These are phyloP conservation scores for Embiotoca jacksoni DNA, from an alignment of 2,113 vertebrate genomes.

Conservation along the genomic window DNA sequence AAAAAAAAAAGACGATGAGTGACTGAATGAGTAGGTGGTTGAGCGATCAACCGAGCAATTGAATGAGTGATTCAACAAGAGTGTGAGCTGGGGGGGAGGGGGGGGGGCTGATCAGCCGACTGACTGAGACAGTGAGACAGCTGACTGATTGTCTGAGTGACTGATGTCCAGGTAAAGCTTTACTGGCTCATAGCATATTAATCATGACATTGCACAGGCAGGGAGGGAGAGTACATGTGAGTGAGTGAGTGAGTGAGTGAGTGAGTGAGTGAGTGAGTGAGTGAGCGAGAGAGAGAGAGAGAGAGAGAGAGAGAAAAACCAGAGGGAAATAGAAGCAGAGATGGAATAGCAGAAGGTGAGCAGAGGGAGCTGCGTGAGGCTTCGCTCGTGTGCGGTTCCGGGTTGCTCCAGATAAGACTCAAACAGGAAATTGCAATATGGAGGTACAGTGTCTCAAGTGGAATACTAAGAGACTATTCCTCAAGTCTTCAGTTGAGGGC, in stretches of 20 bases:
- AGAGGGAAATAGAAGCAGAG: conserved; percentile 33
- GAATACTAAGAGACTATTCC: conserved; percentile 70
- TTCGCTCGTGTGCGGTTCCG: conserved; percentile 63
- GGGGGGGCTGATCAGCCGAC: conserved; percentile 13
- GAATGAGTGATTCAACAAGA: conserved; percentile 44
- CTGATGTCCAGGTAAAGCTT: conserved; percentile 55
- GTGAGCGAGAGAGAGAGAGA: neutral
- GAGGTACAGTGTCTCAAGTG: conserved; percentile 58
- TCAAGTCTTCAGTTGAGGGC: conserved; percentile 23
- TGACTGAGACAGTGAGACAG: conserved; percentile 64
- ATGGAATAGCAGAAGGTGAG: conserved; percentile 59
- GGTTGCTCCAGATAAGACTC: conserved; percentile 73
- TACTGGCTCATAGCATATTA: conserved; percentile 59
- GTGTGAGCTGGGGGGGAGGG: conserved; percentile 1
- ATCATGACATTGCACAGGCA: conserved; percentile 51
- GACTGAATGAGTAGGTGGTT: conserved; percentile 7
- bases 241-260: neutral
- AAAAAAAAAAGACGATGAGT: conserved; percentile 6
- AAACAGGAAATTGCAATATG: conserved; percentile 78
- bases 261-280: neutral
- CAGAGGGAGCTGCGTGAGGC: conserved; percentile 41
- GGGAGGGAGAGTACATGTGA: conserved; percentile 4
- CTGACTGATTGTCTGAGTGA: conserved; percentile 63
- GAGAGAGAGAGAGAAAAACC: neutral
- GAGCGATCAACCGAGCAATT: conserved; percentile 30